Evolutionary conservation across 2,113 vertebrate genomes (phyloP), one percentile per base, ranked within the genome.

Genomic region (Dipodomys ordii): DNA sequence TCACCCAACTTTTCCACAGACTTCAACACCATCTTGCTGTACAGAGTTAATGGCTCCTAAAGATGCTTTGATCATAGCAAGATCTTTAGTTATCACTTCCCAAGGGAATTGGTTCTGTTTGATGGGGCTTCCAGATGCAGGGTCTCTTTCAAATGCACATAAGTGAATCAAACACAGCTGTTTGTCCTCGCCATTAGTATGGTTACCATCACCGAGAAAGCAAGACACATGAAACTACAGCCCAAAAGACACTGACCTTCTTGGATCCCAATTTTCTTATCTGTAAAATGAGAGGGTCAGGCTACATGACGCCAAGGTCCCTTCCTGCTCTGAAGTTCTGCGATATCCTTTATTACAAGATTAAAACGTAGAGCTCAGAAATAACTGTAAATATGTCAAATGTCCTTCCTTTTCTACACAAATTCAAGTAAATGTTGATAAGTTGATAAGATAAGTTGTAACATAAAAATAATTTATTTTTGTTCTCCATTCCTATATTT

Each of bases 41-140:
- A 10, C 7, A 92, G 64, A 95, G 76, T 32, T 95, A 92, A 91
- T 87, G 80, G n/a, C 15, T 94, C 19, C 72, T 18, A 81, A 90
- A 71, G 83, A 92, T 68, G 76, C 87, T 96, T 97, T 96, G 94
- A 95, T 95, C 96, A 92, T 44, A 81, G 62, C 46, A 94, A 71
- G 20, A 69, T 91, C 88, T 71, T 95, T 91, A 72, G 79, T 83
- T 93, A 80, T 85, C 67, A 79, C 19, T 44, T 74, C 16, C 78
- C 62, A 68, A 67, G 67, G 82, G 83, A 22, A 88, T 87, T 4
- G 0, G 3, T 88, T 93, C 68, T 74, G 25, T 62, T 71, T 91
- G 46, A 73, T 86, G 57, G 57, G 67, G 28, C 39, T 85, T 76
- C 95, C 91, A 95, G 86, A 94, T 86, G 83, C 72, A 95, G 16